Percentiles rank a stretch among this genome's conserved stretches.
phyloP scores from a whole-genome alignment of 2,113 vertebrate genomes.

The Catharus fuscescens region DNA sequence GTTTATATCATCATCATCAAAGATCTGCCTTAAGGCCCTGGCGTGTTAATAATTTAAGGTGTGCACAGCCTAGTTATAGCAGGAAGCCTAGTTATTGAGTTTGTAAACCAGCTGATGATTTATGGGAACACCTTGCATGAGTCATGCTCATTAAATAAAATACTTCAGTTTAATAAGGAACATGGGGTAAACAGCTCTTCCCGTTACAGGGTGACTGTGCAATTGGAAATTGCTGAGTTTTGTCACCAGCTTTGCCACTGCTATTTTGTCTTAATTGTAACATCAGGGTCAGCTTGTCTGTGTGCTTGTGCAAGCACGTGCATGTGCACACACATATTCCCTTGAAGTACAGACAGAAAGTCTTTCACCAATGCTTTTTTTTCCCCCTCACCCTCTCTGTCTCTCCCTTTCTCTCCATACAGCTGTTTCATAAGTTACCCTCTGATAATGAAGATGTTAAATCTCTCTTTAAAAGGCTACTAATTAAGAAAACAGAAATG shows the following conservation, averaged over 20 bases:
- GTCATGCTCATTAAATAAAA: slow-evolving; percentile 94
- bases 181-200: slow-evolving; percentile 80
- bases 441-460: slow-evolving; percentile 73
- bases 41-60: slow-evolving; percentile 99
- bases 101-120: slow-evolving; percentile 98
- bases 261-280: slow-evolving; percentile 68
- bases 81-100: slow-evolving; percentile 97
- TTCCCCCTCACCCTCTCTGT: background rate
- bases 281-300: background rate
- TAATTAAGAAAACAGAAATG: slow-evolving; percentile 84
- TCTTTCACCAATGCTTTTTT: background rate
- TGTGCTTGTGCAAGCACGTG: rapidly evolving
- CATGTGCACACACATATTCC: background rate
- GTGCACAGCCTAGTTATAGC: slow-evolving; percentile 90
- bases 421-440: slow-evolving; percentile 58
- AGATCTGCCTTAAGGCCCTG: slow-evolving; percentile 94
- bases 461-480: slow-evolving; percentile 78
- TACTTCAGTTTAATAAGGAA: slow-evolving; percentile 86
- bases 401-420: background rate
- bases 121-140: slow-evolving; percentile 95
- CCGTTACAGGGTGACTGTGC: slow-evolving; percentile 76
- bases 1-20: slow-evolving; percentile 95
- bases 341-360: background rate
- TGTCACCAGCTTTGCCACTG: slow-evolving; percentile 64
- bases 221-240: slow-evolving; percentile 76